A percentile compares a stretch with the other conserved stretches of the same genome.
These are phyloP conservation scores for Gandaritis pyraliata DNA, from an alignment of 2,888 invertebrate genomes.

Conservation along the genomic window DNA sequence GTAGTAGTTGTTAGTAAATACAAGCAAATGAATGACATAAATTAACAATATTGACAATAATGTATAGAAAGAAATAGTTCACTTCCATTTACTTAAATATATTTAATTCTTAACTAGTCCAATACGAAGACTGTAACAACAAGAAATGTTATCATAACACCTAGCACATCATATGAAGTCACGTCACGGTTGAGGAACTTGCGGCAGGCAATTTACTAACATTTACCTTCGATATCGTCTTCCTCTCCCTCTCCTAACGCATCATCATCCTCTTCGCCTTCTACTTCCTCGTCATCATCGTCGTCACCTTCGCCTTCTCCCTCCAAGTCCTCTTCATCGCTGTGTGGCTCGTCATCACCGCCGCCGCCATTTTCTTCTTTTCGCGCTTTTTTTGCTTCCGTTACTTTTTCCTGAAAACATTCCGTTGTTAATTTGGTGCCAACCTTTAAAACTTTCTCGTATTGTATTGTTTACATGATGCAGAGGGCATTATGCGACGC, in stretches of 20 bases:
- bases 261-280: slow-evolving; percentile 87
- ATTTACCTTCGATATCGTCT: slow-evolving; percentile 86
- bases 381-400: slow-evolving; percentile 91
- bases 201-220: slow-evolving; percentile 13
- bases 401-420: slow-evolving; percentile 86
- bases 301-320: slow-evolving; percentile 83
- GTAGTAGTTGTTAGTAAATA: neutral
- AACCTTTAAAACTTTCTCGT: slow-evolving; percentile 26
- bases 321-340: slow-evolving; percentile 88
- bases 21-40: neutral
- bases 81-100: slow-evolving; percentile 2
- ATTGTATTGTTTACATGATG: slow-evolving; percentile 52
- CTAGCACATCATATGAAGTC: slow-evolving; percentile 16
- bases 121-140: neutral
- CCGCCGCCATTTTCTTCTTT: slow-evolving; percentile 91
- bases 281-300: slow-evolving; percentile 85
- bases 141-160: slow-evolving; percentile 10
- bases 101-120: neutral
- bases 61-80: slow-evolving; percentile 5
- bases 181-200: slow-evolving; percentile 11
- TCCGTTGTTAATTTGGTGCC: slow-evolving; percentile 26
- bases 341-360: slow-evolving; percentile 84
- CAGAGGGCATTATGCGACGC: slow-evolving; percentile 42
- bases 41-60: neutral
- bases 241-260: slow-evolving; percentile 86